Evolutionary conservation across 2,113 vertebrate species (phyloP), one percentile per base, ranked within the genome.

Genomic region (Nansenia antarctica): DNA sequence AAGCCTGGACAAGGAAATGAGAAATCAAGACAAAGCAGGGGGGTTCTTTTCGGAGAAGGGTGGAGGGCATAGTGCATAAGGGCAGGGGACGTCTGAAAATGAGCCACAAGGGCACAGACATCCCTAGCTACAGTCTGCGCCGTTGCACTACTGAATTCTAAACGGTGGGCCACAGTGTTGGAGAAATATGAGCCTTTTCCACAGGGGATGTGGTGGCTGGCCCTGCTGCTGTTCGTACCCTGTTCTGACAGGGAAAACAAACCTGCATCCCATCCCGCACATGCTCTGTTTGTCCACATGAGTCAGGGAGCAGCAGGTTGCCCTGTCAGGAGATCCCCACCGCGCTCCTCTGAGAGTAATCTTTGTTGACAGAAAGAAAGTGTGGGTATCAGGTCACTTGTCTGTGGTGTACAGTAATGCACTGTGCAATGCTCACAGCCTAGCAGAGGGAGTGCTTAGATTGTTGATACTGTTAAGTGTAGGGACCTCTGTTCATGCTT

Each of bases 351-450:
- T 86, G 83, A 88, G 70, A 49, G 78, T 90, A 92, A 90, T 89
- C 87, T 87, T 76, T 87, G 88, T 88, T 91, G 89, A 90, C 89
- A 90, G 84, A 89, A 86, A 88, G 84, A 82, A 84, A 91, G 87
- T 89, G 83, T 80, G 77, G 82, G 71, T 86, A 90, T 90, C 83
- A 86, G 84, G 85, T 91, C 87, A 86, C 84, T 88, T 87, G 87
- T 69, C 85, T 76, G 65, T 79, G 78, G 79, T 79, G 86, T 80
- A 78, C 86, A 86, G 82, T 86, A 85, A 85, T 79, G 75, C 76
- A 78, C 81, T 55, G 72, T 63, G 67, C 82, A 65, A 75, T 67
- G 61, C 53, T 80, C 62, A 64, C 62, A 77, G 76, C 65, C 77
- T 79, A 69, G 72, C 59, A 49, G 74, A 76, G 68, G 73, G 73